phyloP scores from a whole-genome alignment of 2,113 vertebrate genomes.

The Azemiops feae region DNA sequence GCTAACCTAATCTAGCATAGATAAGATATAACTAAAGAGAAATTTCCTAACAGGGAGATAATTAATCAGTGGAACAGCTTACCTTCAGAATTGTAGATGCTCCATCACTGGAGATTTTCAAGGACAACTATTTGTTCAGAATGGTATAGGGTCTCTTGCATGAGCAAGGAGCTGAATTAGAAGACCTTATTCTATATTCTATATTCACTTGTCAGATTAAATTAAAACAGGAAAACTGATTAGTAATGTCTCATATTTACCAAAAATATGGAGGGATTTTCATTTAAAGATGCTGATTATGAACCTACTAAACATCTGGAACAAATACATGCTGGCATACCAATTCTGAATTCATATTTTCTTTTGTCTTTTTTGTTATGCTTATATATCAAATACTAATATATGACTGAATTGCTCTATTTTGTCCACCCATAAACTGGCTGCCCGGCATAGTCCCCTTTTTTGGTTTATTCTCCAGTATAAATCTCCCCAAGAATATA shows the following conservation, averaged over 20 bases:
- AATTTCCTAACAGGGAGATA: neutral
- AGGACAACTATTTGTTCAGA: neutral
- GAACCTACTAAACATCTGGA: neutral
- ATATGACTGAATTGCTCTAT: neutral
- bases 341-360: neutral
- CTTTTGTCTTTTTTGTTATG: neutral
- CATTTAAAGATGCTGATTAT: neutral
- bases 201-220: neutral
- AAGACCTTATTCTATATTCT: neutral
- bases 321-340: neutral
- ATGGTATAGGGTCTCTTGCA: neutral
- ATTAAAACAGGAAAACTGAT: neutral
- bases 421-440: too few relatives aligned
- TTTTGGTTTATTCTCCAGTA: neutral
- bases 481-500: neutral
- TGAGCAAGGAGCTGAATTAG: neutral
- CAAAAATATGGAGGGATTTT: neutral
- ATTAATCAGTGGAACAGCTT: neutral
- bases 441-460: neutral
- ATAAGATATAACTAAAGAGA: neutral
- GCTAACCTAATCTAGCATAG: neutral
- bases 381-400: neutral
- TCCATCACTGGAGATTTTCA: neutral
- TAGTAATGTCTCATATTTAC: neutral
- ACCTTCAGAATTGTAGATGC: neutral